phyloP scores from a whole-genome alignment of 37 sponge, comb jelly and placozoan species.

The Amphimedon queenslandica region DNA sequence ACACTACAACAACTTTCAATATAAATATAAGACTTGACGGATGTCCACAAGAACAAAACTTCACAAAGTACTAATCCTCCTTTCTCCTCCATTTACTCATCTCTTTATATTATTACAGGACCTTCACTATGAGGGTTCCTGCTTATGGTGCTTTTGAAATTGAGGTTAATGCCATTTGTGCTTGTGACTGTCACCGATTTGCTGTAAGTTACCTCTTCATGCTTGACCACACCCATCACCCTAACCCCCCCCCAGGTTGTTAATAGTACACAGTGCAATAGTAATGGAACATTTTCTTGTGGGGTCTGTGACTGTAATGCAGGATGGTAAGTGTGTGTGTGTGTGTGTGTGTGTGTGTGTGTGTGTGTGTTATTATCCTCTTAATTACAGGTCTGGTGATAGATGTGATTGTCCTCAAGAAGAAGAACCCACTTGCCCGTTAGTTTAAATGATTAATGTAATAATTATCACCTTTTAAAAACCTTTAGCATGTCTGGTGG shows the following conservation, averaged over 20 bases:
- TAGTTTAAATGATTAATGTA: constrained; percentile 8
- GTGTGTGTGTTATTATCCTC: background rate
- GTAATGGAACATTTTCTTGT: constrained; percentile 22
- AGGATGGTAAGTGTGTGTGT: constrained; percentile 32
- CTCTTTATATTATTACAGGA: too few relatives aligned
- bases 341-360: background rate
- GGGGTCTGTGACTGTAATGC: constrained; percentile 35
- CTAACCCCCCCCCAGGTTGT: background rate
- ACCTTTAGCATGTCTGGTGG: background rate
- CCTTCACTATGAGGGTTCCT: background rate
- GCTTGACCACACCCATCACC: background rate
- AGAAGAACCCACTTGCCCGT: constrained; percentile 4
- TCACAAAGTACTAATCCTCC: too few relatives aligned
- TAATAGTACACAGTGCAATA: constrained; percentile 3
- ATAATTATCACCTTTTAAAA: background rate
- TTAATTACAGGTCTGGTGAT: constrained; percentile 9
- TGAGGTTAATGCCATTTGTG: constrained; percentile 3
- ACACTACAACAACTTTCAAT: too few relatives aligned
- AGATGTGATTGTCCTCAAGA: constrained; percentile 1
- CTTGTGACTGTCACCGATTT: constrained; percentile 2
- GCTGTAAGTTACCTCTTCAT: background rate
- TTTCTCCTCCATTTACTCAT: too few relatives aligned
- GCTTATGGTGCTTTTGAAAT: constrained; percentile 18
- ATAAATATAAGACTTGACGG: too few relatives aligned
- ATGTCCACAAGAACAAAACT: too few relatives aligned